Evolutionary conservation across 2,113 vertebrate species (phyloP).

Genomic region (Ploceus nigricollis): DNA sequence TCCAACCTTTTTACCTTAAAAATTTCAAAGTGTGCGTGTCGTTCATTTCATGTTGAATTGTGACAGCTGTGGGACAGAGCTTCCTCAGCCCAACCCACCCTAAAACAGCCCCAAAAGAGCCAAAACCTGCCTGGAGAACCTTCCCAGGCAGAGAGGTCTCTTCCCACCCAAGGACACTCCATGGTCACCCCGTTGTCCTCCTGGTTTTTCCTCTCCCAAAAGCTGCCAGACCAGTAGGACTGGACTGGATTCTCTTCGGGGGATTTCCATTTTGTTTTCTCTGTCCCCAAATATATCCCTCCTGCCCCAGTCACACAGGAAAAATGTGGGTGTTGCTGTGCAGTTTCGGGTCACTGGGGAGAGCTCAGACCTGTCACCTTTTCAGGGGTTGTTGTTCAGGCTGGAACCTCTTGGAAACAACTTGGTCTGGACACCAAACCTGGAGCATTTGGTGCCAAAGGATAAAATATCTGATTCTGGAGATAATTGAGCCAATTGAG

Average conservation of each 20-base stretch:
- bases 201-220: not conserved
- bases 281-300: not conserved
- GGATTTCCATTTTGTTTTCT: not conserved
- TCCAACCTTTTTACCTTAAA: no score
- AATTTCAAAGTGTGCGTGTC: no score
- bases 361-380: not conserved
- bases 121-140: not conserved
- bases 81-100: not conserved
- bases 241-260: not conserved
- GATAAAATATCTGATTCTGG: not conserved
- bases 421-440: not conserved
- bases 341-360: not conserved
- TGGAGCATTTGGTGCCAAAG: accelerated
- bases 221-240: conserved; percentile 1
- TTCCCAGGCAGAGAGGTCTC: not conserved
- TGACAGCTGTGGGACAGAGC: accelerated
- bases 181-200: not conserved
- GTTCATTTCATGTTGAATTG: no score
- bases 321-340: not conserved
- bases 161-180: not conserved
- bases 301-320: not conserved
- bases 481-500: not conserved
- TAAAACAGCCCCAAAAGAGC: not conserved
- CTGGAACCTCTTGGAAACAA: accelerated
- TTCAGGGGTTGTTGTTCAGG: not conserved